phyloP scores from a whole-genome alignment of 2,797 vertebrate genomes.

The Cossypha caffra region DNA sequence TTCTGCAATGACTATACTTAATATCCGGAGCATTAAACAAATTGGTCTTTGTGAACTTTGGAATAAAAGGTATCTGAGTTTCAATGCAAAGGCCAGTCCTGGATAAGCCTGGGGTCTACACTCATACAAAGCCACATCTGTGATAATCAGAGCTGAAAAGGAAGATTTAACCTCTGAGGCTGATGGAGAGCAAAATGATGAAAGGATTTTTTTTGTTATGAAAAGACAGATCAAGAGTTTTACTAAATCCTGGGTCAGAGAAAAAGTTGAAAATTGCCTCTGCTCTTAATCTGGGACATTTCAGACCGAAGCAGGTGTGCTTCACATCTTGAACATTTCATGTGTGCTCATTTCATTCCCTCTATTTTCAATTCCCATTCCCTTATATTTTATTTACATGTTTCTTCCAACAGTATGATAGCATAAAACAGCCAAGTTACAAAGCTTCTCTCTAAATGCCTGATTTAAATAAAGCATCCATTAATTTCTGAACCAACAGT shows the following conservation, averaged over 20 bases:
- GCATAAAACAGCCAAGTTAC: neutral
- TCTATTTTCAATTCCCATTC: slow-evolving; percentile 31
- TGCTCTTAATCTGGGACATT: slow-evolving; percentile 20
- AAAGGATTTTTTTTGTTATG: slow-evolving; percentile 55
- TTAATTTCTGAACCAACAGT: slow-evolving; percentile 51
- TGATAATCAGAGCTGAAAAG: slow-evolving; percentile 52
- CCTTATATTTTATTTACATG: slow-evolving; percentile 28
- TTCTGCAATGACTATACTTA: neutral
- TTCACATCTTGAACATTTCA: neutral
- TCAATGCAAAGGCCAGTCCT: slow-evolving; percentile 6
- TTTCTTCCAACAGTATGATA: slow-evolving; percentile 22
- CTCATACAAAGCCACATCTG: slow-evolving; percentile 37
- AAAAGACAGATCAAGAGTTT: slow-evolving; percentile 49
- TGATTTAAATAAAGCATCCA: slow-evolving; percentile 60
- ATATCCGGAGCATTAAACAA: slow-evolving; percentile 29
- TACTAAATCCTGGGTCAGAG: slow-evolving; percentile 19
- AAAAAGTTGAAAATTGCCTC: slow-evolving; percentile 33
- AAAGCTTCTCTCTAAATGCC: slow-evolving; percentile 39
- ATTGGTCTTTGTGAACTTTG: neutral
- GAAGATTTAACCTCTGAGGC: slow-evolving; percentile 51
- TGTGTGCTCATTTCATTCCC: neutral
- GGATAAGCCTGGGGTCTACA: neutral
- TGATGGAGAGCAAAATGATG: slow-evolving; percentile 35
- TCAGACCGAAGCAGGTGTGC: slow-evolving; percentile 12
- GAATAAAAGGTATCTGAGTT: slow-evolving; percentile 17